Evolutionary conservation across 2,797 vertebrate genomes (phyloP).

Genomic region (Loriculus beryllinus): DNA sequence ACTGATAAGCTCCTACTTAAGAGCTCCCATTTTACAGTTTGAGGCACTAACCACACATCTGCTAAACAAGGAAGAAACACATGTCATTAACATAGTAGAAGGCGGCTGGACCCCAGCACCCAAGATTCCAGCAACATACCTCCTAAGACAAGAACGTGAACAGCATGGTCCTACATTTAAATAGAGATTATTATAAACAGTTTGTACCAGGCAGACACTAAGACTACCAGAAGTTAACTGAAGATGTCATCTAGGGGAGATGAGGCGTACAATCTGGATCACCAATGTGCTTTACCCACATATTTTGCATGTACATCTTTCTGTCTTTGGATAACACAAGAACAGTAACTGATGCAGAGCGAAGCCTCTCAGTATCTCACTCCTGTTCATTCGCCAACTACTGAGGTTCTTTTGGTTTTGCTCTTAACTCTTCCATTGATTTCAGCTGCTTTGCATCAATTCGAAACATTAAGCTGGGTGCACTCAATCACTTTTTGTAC

Average conservation of each 20-base stretch:
- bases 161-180: neutral
- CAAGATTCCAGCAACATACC: neutral
- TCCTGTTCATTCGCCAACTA: neutral
- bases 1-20: neutral
- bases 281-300: neutral
- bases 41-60: neutral
- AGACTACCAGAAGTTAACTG: neutral
- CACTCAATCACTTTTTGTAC: neutral
- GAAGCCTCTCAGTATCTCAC: neutral
- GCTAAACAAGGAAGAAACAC: neutral
- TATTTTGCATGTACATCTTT: neutral
- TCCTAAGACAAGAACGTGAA: constrained; percentile 10
- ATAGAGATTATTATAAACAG: neutral
- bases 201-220: neutral
- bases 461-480: neutral
- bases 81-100: neutral
- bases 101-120: neutral
- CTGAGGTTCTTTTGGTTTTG: neutral
- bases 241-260: neutral
- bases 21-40: neutral
- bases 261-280: neutral
- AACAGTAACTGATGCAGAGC: neutral
- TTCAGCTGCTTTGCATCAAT: neutral
- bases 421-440: neutral
- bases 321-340: neutral